Percentiles rank a stretch among this genome's conserved stretches.
Evolutionary conservation across 2,888 invertebrate genomes (phyloP).

Genomic region (Drosophila mercatorum): DNA sequence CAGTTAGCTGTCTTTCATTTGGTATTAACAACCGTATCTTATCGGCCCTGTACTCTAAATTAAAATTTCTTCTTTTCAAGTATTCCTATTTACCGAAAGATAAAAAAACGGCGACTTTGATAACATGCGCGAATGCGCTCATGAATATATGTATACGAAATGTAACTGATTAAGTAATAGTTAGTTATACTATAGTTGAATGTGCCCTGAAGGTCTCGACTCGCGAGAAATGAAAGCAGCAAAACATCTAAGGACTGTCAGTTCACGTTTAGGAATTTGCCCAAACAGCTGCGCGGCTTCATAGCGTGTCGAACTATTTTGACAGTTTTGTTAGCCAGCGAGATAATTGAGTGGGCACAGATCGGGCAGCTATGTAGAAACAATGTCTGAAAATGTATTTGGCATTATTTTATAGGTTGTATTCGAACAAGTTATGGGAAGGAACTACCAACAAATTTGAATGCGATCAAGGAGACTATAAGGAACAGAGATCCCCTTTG

Average conservation of each 20-base stretch:
- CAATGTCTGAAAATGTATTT: background rate
- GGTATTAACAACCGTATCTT: slow-evolving; percentile 41
- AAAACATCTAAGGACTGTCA: background rate
- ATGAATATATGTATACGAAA: background rate
- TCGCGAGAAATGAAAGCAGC: background rate
- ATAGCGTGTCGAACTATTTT: slow-evolving; percentile 43
- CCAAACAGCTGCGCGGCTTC: slow-evolving; percentile 46
- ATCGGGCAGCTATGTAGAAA: background rate
- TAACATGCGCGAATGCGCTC: slow-evolving; percentile 30
- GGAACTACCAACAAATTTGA: background rate
- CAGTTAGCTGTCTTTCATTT: slow-evolving; percentile 1
- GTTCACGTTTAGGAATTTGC: slow-evolving; percentile 3
- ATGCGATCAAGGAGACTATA: no score
- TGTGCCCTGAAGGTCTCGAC: slow-evolving; percentile 16
- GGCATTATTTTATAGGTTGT: background rate
- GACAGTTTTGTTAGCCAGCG: slow-evolving; percentile 29
- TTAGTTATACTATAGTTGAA: slow-evolving; percentile 6
- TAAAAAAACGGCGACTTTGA: slow-evolving; percentile 41
- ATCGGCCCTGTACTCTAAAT: slow-evolving; percentile 54
- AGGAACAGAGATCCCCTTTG: no score
- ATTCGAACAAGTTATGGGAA: no score
- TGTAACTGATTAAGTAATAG: slow-evolving; percentile 23
- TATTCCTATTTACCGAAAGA: slow-evolving; percentile 49
- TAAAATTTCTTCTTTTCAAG: slow-evolving; percentile 59
- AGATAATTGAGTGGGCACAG: slow-evolving; percentile 38